Percentiles rank a stretch among this genome's conserved stretches.
Conservation (phyloP, 2,888 invertebrate genomes). For the Cyclophora punctaria region DNA sequence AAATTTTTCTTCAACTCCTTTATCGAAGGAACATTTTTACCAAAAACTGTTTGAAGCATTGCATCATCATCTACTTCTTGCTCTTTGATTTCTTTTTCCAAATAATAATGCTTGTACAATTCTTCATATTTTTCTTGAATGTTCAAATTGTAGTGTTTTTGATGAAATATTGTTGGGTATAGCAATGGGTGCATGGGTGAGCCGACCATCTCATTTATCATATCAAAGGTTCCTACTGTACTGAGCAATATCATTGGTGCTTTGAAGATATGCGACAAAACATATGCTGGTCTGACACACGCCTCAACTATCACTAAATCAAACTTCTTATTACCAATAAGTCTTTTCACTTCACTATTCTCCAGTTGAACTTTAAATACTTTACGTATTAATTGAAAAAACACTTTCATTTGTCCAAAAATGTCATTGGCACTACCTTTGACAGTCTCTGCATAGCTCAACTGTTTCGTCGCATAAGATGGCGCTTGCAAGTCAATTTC, state of each 20-base stretch:
- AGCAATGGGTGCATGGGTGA: conserved; percentile 10
- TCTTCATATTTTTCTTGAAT: conserved; percentile 30
- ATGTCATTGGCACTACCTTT: too few species aligned
- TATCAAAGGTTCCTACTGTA: conserved; percentile 8
- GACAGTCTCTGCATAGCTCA: too few species aligned
- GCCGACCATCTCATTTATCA: not conserved
- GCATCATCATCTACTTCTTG: conserved; percentile 15
- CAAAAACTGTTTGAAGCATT: conserved; percentile 22
- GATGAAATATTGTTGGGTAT: conserved; percentile 22
- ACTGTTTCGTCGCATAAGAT: conserved; percentile 22
- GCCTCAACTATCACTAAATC: conserved; percentile 34
- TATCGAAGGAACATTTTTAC: conserved; percentile 20
- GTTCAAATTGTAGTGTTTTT: conserved; percentile 24
- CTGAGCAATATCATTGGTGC: conserved; percentile 38
- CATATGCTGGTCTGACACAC: conserved; percentile 15
- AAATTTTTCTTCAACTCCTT: conserved; percentile 25
- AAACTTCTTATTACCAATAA: conserved; percentile 26
- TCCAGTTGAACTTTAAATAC: conserved; percentile 9
- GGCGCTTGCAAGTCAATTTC: conserved; percentile 49
- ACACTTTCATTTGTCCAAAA: too few species aligned
- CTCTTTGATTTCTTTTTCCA: conserved; percentile 8
- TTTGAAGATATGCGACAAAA: conserved; percentile 25
- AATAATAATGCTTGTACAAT: conserved; percentile 11
- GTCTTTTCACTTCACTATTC: conserved; percentile 17
- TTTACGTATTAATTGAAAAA: not conserved